A percentile compares a stretch with the other conserved stretches of the same genome.
These are phyloP conservation scores for Phallusia fumigata DNA, from an alignment of 23 tunicate species.

Conservation along the genomic window DNA sequence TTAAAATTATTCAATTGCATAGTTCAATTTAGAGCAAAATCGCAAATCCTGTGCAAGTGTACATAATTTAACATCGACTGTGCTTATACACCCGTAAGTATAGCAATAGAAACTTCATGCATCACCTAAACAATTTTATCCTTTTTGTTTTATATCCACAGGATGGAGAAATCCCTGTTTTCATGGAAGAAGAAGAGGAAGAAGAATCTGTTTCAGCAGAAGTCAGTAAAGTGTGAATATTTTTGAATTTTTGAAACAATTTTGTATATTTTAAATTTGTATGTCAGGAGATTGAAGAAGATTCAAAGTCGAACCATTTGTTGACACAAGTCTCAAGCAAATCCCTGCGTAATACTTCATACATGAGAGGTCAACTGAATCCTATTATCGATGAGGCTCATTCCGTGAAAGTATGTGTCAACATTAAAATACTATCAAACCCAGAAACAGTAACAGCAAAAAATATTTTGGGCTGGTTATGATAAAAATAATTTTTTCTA, in stretches of 20 bases:
- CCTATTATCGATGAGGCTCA: constrained; percentile 55
- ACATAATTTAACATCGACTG: too few relatives aligned
- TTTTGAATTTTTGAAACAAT: background rate
- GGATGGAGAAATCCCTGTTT: constrained; percentile 46
- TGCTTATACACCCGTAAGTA: too few relatives aligned
- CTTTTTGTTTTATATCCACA: background rate
- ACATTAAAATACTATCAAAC: too few relatives aligned
- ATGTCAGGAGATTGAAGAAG: background rate
- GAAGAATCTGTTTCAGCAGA: background rate
- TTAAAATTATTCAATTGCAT: too few relatives aligned
- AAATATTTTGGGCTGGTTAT: too few relatives aligned
- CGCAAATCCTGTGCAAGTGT: too few relatives aligned
- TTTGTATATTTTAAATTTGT: too few relatives aligned
- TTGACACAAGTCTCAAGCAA: constrained; percentile 5
- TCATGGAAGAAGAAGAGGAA: constrained; percentile 32
- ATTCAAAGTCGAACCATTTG: background rate
- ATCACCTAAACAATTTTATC: too few relatives aligned
- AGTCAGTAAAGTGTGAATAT: background rate
- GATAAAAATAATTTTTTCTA: too few relatives aligned
- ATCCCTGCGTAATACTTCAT: constrained; percentile 59
- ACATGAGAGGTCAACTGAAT: constrained; percentile 73
- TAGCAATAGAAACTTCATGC: too few relatives aligned
- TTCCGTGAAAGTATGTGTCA: constrained; percentile 29
- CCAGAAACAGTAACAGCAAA: too few relatives aligned
- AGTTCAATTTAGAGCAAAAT: too few relatives aligned